Conservation (phyloP, 2,113 vertebrate genomes). For the Cervus canadensis region DNA sequence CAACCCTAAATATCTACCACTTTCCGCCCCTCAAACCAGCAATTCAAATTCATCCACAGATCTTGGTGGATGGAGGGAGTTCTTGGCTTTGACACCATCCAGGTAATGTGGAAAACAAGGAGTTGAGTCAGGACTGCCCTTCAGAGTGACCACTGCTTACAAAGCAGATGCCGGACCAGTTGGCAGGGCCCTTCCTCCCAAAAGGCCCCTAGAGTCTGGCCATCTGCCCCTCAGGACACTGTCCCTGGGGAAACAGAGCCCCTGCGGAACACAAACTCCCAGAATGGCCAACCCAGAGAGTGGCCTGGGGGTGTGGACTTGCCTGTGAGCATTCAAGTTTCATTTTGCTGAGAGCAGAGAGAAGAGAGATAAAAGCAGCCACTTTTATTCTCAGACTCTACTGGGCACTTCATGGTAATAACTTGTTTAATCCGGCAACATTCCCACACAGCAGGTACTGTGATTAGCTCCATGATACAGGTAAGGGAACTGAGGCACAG, state of each 20-base stretch:
- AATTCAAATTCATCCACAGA: conserved; percentile 37
- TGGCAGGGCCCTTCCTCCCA: neutral
- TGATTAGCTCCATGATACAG: neutral
- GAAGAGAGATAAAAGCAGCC: neutral
- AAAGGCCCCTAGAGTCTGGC: neutral
- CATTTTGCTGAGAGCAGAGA: neutral
- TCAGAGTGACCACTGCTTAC: fast-evolving
- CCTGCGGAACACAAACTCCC: no score
- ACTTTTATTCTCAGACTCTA: no score
- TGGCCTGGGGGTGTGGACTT: fast-evolving
- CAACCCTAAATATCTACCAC: conserved; percentile 75
- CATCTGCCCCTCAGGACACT: no score
- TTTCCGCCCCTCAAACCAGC: conserved; percentile 51
- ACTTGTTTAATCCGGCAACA: neutral
- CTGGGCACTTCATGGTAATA: neutral
- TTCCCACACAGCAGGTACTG: no score
- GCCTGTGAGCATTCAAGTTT: neutral
- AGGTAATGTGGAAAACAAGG: conserved; percentile 28
- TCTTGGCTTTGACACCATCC: conserved; percentile 78
- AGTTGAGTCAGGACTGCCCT: neutral
- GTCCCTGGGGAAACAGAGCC: no score
- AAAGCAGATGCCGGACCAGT: neutral
- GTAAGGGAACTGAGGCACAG: neutral
- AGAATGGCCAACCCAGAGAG: no score
- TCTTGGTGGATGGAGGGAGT: conserved; percentile 53